These are phyloP conservation scores for Elegia similella DNA, from an alignment of 2,888 invertebrate genomes.

Conservation along the genomic window DNA sequence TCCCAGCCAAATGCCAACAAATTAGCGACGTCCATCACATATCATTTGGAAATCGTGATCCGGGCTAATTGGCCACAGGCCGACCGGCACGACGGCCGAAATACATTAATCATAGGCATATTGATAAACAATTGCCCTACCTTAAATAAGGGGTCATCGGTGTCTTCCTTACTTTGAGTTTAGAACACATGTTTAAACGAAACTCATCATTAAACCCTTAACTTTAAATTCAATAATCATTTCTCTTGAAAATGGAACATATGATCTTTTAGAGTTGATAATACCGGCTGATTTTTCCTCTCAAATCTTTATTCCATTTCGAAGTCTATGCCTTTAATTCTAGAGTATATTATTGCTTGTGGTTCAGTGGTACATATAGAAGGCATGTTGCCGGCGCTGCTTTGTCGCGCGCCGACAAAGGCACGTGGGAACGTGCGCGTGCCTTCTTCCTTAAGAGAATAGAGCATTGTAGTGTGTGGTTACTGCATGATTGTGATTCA, in stretches of 20 bases:
- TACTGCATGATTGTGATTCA: constrained; percentile 58
- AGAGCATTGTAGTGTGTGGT: constrained; percentile 61
- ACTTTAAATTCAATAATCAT: constrained; percentile 25
- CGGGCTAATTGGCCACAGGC: constrained; percentile 66
- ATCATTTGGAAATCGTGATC: constrained; percentile 71
- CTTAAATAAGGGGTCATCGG: constrained; percentile 77
- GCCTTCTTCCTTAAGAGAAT: constrained; percentile 57
- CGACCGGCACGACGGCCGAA: constrained; percentile 60
- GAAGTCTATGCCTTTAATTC: constrained; percentile 25
- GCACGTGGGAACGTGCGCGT: constrained; percentile 77
- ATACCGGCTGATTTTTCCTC: constrained; percentile 50
- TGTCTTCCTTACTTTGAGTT: constrained; percentile 38
- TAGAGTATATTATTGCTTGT: constrained; percentile 38
- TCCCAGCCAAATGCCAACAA: constrained; percentile 41
- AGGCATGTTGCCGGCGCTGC: constrained; percentile 66
- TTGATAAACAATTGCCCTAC: constrained; percentile 80
- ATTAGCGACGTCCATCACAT: constrained; percentile 71
- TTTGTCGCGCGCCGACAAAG: constrained; percentile 79
- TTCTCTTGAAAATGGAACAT: constrained; percentile 23
- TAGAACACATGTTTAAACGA: constrained; percentile 36
- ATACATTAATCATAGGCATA: constrained; percentile 73
- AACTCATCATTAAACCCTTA: constrained; percentile 26
- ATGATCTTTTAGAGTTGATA: constrained; percentile 31
- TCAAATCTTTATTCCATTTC: constrained; percentile 26
- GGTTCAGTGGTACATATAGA: constrained; percentile 42